A percentile compares a stretch with the other conserved stretches of the same genome.
Evolutionary conservation across 2,888 invertebrate species (phyloP).

Genomic region (Aphidoletes aphidimyza): DNA sequence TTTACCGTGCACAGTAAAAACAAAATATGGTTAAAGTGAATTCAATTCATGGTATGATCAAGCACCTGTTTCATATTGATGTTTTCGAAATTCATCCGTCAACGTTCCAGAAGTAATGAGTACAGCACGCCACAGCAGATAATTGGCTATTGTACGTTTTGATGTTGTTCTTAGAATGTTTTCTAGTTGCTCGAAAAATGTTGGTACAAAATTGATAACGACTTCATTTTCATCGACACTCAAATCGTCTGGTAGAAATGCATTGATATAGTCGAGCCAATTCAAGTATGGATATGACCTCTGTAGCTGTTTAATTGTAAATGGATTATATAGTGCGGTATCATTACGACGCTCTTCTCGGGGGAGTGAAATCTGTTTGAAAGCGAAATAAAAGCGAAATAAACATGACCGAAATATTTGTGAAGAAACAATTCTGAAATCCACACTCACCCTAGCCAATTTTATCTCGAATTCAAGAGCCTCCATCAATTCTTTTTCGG

Average conservation of each 20-base stretch:
- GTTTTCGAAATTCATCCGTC: not conserved
- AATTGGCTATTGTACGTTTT: slow-evolving; percentile 73
- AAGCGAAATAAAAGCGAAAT: not conserved
- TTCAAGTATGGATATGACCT: slow-evolving; percentile 73
- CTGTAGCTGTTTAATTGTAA: slow-evolving; percentile 77
- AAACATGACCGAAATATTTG: not conserved
- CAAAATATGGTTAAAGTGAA: no score
- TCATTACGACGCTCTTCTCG: slow-evolving; percentile 86
- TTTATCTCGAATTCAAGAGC: slow-evolving; percentile 89
- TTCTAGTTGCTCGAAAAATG: slow-evolving; percentile 76
- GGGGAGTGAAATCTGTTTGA: slow-evolving; percentile 68
- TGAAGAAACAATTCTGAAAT: not conserved
- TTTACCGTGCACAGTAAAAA: no score
- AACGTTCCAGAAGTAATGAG: not conserved
- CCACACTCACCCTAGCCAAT: slow-evolving; percentile 84
- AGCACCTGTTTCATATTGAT: no score
- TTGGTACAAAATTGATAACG: slow-evolving; percentile 69
- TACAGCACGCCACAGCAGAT: slow-evolving; percentile 82
- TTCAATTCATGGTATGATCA: no score
- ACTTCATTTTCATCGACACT: slow-evolving; percentile 75
- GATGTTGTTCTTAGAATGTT: slow-evolving; percentile 60
- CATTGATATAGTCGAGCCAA: slow-evolving; percentile 81
- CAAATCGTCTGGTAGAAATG: slow-evolving; percentile 75
- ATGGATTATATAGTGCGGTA: slow-evolving; percentile 84
- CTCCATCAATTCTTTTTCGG: slow-evolving; percentile 77